Conservation (phyloP, 2,113 vertebrate species). For the Thymallus thymallus region DNA sequence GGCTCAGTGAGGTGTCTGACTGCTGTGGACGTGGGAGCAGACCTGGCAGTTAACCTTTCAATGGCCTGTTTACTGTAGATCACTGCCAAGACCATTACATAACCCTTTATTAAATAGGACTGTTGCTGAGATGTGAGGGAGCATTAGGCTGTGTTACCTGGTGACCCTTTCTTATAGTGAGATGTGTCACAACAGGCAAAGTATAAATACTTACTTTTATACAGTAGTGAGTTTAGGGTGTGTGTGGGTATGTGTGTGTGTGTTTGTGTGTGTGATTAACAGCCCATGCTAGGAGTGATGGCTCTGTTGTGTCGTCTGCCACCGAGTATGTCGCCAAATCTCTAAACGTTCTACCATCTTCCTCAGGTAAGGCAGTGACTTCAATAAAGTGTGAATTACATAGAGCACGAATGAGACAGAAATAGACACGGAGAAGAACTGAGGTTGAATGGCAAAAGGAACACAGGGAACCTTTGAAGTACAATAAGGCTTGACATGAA, state of each 20-base stretch:
- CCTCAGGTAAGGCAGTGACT: too few species aligned
- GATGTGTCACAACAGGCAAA: not conserved
- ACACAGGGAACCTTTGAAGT: too few species aligned
- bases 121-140: slow-evolving; percentile 28
- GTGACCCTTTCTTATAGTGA: too few species aligned
- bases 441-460: too few species aligned
- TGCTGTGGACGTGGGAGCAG: slow-evolving; percentile 29
- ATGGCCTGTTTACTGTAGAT: slow-evolving; percentile 60
- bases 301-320: too few species aligned
- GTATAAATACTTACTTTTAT: not conserved
- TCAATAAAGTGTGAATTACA: too few species aligned
- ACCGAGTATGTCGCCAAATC: too few species aligned
- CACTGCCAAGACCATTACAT: slow-evolving; percentile 47
- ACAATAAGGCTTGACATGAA: too few species aligned
- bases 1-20: slow-evolving; percentile 15
- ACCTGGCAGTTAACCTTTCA: slow-evolving; percentile 69
- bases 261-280: not conserved
- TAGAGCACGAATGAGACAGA: too few species aligned
- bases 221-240: not conserved
- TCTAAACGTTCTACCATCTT: too few species aligned
- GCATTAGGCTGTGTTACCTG: slow-evolving; percentile 11
- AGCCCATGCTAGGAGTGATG: too few species aligned
- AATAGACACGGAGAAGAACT: too few species aligned
- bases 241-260: not conserved
- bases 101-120: slow-evolving; percentile 54